Conservation (phyloP, 2,797 vertebrate species). For the Coranthus polyacanthus region DNA sequence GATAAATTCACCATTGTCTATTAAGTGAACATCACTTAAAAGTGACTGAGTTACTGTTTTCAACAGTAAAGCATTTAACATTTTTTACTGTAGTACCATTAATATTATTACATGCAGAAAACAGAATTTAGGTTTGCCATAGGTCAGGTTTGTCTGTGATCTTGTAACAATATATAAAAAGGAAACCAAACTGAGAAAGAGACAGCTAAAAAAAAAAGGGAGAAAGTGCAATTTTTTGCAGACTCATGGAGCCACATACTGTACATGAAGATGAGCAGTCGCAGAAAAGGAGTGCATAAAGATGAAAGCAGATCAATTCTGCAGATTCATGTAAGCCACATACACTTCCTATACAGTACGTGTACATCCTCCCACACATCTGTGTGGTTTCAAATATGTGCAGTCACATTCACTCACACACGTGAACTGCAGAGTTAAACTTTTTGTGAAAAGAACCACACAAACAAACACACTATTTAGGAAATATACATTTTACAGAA, state of each 20-base stretch:
- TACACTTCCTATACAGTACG: constrained; percentile 69
- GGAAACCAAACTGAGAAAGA: constrained; percentile 11
- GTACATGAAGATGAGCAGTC: constrained; percentile 26
- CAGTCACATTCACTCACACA: constrained; percentile 5
- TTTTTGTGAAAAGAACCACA: constrained; percentile 18
- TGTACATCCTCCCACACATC: constrained; percentile 52
- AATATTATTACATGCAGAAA: no score
- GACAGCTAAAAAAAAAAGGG: not conserved
- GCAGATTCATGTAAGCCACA: constrained; percentile 74
- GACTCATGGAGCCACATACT: constrained; percentile 47
- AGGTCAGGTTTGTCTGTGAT: not conserved
- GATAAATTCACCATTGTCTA: no score
- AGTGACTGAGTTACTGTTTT: no score
- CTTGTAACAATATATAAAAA: constrained; percentile 9
- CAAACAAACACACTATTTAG: constrained; percentile 9
- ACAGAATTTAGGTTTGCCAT: not conserved
- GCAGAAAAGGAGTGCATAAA: constrained; percentile 16
- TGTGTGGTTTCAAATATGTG: constrained; percentile 29
- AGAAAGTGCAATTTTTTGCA: constrained; percentile 50
- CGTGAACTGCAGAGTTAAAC: not conserved
- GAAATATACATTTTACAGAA: constrained; percentile 41
- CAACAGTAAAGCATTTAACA: no score
- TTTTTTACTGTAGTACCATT: no score
- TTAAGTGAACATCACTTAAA: no score
- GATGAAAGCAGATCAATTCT: constrained; percentile 55